These are phyloP conservation scores for Erethizon dorsatum DNA, from an alignment of 2,797 vertebrate species.

Conservation along the genomic window DNA sequence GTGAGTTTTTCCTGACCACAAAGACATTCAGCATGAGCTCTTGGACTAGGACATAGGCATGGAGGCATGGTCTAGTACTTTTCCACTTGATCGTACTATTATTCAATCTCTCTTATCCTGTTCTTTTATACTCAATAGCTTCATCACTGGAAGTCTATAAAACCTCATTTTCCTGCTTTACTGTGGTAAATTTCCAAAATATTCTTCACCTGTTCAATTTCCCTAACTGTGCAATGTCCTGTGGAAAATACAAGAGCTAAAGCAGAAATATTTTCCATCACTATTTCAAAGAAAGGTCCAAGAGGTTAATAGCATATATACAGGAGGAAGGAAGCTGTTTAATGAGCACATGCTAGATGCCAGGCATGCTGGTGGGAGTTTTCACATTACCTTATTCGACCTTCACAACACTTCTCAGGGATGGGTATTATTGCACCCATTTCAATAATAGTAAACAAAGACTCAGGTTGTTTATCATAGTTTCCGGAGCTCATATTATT, in stretches of 20 bases:
- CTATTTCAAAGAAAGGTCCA: conserved; percentile 67
- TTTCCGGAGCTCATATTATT: conserved; percentile 57
- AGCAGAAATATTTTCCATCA: conserved; percentile 74
- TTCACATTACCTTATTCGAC: conserved; percentile 64
- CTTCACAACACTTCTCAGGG: conserved; percentile 21
- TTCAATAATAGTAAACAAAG: conserved; percentile 70
- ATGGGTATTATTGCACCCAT: conserved; percentile 6
- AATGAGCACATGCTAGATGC: conserved; percentile 47
- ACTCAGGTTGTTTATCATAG: conserved; percentile 55
- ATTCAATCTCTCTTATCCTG: not conserved
- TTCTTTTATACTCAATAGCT: not conserved
- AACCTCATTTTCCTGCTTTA: conserved; percentile 58
- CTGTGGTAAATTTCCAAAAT: conserved; percentile 70
- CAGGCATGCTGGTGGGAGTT: conserved; percentile 49
- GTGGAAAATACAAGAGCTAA: conserved; percentile 71
- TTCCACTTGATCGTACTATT: conserved; percentile 15
- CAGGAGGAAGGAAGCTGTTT: conserved; percentile 78
- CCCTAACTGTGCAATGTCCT: conserved; percentile 68
- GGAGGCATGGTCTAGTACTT: not conserved
- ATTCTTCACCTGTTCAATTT: conserved; percentile 66
- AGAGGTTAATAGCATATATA: conserved; percentile 63
- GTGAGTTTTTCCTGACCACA: not conserved
- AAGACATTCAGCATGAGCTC: not conserved
- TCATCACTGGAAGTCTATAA: conserved; percentile 66
- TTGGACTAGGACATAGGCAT: not conserved